Evolutionary conservation across 2,113 vertebrate genomes (phyloP), one percentile per base, ranked within the genome.

Genomic region (Xiphophorus maculatus): DNA sequence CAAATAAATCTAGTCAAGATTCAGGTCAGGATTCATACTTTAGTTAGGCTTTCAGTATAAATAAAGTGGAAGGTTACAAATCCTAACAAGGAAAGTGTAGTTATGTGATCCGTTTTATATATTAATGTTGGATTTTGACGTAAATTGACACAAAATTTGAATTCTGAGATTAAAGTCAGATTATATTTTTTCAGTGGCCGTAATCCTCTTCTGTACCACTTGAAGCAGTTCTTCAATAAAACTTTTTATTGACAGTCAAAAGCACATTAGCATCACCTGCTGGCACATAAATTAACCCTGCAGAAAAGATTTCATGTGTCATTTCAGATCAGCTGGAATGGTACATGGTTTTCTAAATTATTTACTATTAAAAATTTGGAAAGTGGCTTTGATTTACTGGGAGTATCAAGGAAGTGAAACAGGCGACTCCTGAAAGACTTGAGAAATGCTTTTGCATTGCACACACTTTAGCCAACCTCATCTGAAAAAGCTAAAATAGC

Each of bases 401-500:
- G 17, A 58, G 6, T 58, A 58, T 25, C 51, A 58, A n/a, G 25
- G 8, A 58, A n/a, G 25, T 25, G 25, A 58, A n/a, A 58, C 22
- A 58, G 25, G 35, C 35, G 35, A 37, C 35, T 37, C 35, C 35
- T 37, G 10, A 11, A n/a, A 58, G 19, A 58, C 51, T n/a, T n/a
- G 22, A 11, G 22, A n/a, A n/a, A 25, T 3, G 25, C 51, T 58
- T 58, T 58, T 58, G 2, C 25, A 10, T 22, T 10, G 25, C 22
- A n/a, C 51, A n/a, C 62, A 58, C 27, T 2, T 30, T 37, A 64
- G 29, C 6, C 35, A 29, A 73, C 69, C 27, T 42, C 35, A 22
- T 58, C 71, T 68, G 29, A 11, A 19, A 33, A 73, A 65, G 65
- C 13, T 73, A 62, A 78, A 86, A 67, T 35, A 69, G 81, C 60